Base-by-base conservation (phyloP, 2,797 vertebrate species). In the Cyclopterus lumpus region DNA sequence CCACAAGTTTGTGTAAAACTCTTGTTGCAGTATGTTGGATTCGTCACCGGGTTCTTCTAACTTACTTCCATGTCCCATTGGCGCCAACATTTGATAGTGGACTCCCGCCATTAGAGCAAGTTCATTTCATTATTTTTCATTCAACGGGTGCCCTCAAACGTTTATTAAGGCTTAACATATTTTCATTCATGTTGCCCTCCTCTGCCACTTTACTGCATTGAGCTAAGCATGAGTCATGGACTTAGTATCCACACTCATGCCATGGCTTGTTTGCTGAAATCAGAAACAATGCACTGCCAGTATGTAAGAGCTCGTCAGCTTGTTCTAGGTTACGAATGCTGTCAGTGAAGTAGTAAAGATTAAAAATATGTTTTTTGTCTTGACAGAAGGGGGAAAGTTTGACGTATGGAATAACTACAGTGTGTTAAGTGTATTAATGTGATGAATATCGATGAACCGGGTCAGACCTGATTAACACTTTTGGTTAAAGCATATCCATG, bases 211-310 rank as follows among this genome's bases (percentile, higher is more conserved):
- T 40, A 66, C 48, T 54, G 36, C 38, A 74, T 42, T 68, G 40
- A 65, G 48, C 16, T 46, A 28, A 70, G 68, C 79, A 64, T 80
- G 81, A 86, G 59, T 84, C 74, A 80, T 42, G 18, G 53, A 81
- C 54, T 75, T 55, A 65, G 10, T 28, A 78, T 75, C 48, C 38
- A 51, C 58, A 80, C 65, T 66, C 48, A 26, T 40, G 81, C 67
- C n/a, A 62, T 34, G 65, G 55, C 75, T 71, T 71, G 77, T 28
- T 84, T 78, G 71, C 53, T 66, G 67, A 66, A 75, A 77, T 68
- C 61, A 57, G 28, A 75, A 81, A 77, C 64, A 77, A 81, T 73
- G n/a, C 46, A 61, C 36, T 70, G n/a, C 12, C 38, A 62, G 36
- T 0, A 57, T 38, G 67, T 49, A 54, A 8, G 26, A 74, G 54